Conservation (phyloP, 2,113 vertebrate species). For the Nanorana parkeri region DNA sequence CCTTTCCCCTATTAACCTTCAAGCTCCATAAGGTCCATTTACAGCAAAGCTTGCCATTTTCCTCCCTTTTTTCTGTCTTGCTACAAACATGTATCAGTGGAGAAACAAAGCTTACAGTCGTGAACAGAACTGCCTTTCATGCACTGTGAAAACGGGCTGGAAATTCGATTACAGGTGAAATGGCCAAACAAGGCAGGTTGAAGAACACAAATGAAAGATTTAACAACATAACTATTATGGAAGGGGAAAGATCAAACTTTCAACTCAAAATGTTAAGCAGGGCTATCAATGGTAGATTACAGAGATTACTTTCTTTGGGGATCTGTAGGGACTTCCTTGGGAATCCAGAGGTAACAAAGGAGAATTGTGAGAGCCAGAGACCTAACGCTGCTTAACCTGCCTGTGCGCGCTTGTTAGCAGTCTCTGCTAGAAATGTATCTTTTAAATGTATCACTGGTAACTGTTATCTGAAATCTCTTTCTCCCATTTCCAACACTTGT, state of each 20-base stretch:
- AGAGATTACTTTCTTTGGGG: constrained; percentile 54
- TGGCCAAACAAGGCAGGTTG: constrained; percentile 53
- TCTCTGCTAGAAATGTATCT: constrained; percentile 47
- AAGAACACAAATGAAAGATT: constrained; percentile 56
- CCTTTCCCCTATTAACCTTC: too few species aligned
- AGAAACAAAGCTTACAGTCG: constrained; percentile 38
- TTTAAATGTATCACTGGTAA: constrained; percentile 11
- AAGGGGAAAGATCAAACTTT: constrained; percentile 56
- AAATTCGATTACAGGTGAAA: constrained; percentile 56
- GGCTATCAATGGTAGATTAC: constrained; percentile 53
- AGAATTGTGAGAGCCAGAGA: constrained; percentile 36
- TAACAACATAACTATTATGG: constrained; percentile 57
- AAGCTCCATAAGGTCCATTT: background rate
- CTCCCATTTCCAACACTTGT: constrained; percentile 5
- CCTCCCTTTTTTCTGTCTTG: background rate
- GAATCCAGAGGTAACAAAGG: constrained; percentile 45
- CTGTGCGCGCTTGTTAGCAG: constrained; percentile 30
- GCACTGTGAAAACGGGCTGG: constrained; percentile 37
- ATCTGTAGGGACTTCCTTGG: constrained; percentile 50
- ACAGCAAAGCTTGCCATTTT: background rate
- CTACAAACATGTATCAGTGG: background rate
- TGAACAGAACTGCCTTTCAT: constrained; percentile 52
- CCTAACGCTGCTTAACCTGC: constrained; percentile 15
- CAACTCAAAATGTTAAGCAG: constrained; percentile 56
- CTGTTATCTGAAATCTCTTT: constrained; percentile 3